These are phyloP conservation scores for Drosophila orena DNA, from an alignment of 1,140 invertebrate species.

Conservation along the genomic window DNA sequence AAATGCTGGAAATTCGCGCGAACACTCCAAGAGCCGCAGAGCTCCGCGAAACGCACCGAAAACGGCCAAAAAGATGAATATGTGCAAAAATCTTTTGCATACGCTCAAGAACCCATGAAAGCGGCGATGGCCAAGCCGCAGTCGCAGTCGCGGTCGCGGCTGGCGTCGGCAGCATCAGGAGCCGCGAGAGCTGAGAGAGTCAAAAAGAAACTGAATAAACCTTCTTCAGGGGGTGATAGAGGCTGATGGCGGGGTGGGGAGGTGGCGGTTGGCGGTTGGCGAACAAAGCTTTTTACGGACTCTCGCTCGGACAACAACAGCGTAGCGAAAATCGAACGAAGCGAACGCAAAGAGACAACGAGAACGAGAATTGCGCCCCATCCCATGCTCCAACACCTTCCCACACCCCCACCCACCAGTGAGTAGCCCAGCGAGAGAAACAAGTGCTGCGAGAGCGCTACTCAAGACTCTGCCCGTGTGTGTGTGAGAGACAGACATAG, in stretches of 20 bases:
- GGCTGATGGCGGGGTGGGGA: neutral
- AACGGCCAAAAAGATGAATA: constrained; percentile 85
- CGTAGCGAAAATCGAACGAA: constrained; percentile 63
- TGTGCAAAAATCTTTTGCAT: constrained; percentile 85
- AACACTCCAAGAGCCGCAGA: constrained; percentile 47
- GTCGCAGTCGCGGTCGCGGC: constrained; percentile 50
- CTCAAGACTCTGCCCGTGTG: constrained; percentile 37
- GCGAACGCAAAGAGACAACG: constrained; percentile 66
- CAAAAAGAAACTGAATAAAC: constrained; percentile 45
- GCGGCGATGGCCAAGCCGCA: constrained; percentile 48
- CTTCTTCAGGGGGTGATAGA: neutral
- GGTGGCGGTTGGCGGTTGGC: constrained; percentile 24
- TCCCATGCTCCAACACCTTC: neutral
- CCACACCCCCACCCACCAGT: constrained; percentile 6
- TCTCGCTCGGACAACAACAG: constrained; percentile 70
- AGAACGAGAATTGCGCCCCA: constrained; percentile 11
- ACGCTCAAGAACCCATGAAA: constrained; percentile 84
- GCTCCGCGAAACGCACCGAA: constrained; percentile 84
- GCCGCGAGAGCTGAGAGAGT: constrained; percentile 50
- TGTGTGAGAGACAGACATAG: constrained; percentile 35
- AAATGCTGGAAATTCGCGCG: constrained; percentile 64
- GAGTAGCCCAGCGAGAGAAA: constrained; percentile 17
- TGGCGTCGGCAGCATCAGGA: constrained; percentile 34
- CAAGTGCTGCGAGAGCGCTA: constrained; percentile 56
- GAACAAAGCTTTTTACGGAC: constrained; percentile 74